Evolutionary conservation across 2,797 vertebrate genomes (phyloP), one percentile per base, ranked within the genome.

Genomic region (Cephalopachus bancanus): DNA sequence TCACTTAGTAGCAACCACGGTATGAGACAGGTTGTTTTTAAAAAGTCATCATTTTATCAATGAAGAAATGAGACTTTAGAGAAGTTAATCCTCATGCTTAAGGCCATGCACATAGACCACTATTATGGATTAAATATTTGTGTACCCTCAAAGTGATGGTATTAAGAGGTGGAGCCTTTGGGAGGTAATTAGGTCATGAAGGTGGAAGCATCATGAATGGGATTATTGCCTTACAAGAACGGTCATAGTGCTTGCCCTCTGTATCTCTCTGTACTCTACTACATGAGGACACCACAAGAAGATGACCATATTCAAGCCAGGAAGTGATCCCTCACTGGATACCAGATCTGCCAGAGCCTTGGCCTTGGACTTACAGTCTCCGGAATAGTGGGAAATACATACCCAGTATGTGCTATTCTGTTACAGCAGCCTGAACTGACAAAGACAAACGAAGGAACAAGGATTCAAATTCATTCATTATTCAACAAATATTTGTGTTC

Each of bases 401-500:
- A 65, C 28, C 12, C 10, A 5, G 7, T 24, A 11, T 59, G 15
- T 24, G 26, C 15, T 76, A 55, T 75, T 79, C 44, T 62, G 14
- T 26, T 55, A n/a, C 20, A 57, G 60, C 17, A 76, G 24, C n/a
- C 65, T 91, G 44, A 62, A 69, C 26, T 15, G 53, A 59, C 28
- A 12, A 84, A 78, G 62, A 69, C 12, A 67, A 57, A 71, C 28
- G 10, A 44, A 64, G 28, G 26, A 72, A 28, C 24, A 19, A 83
- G 24, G 5, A 14, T 76, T 86, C 37, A 72, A 16, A 67, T 74
- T 64, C 7, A 87, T 49, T 95, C 14, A 76, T 88, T 71, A 80
- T 75, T 93, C 12, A 86, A 76, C n/a, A 89, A 55, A 92, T 87
- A 74, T 74, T 78, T 94, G 51, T 89, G 57, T 93, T 72, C 11